Conservation (phyloP, 37 sponge, comb jelly and placozoan genomes). For the Cliona cf. orientalis region DNA sequence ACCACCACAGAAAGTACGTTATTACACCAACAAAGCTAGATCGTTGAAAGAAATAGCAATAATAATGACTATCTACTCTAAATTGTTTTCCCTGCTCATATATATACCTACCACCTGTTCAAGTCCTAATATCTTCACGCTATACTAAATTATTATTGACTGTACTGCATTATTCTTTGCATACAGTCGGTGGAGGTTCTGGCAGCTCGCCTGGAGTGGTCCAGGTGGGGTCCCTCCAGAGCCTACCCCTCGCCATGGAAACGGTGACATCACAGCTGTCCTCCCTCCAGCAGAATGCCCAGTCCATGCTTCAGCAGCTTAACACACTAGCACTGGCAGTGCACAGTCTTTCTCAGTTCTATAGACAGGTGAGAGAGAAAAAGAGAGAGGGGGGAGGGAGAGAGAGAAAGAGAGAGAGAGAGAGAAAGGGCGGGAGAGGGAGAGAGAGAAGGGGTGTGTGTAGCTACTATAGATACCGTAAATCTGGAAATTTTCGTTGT, state of each 20-base stretch:
- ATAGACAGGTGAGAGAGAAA: background rate
- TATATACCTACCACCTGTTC: too few species aligned
- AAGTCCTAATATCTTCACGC: too few species aligned
- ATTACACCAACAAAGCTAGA: too few species aligned
- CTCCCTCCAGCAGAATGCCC: background rate
- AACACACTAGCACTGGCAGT: conserved; percentile 10
- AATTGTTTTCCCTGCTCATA: too few species aligned
- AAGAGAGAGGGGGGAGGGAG: conserved; percentile 5
- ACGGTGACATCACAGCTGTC: conserved; percentile 9
- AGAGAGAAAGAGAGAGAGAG: background rate
- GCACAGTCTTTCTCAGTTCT: too few species aligned
- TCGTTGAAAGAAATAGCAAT: too few species aligned
- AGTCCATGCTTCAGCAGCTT: conserved; percentile 34
- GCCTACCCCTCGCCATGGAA: background rate
- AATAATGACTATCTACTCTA: too few species aligned
- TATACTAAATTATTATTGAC: too few species aligned
- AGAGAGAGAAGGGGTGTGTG: background rate
- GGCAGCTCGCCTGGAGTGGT: background rate
- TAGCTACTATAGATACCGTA: background rate
- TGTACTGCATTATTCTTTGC: too few species aligned
- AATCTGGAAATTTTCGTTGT: background rate
- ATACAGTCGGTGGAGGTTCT: too few species aligned
- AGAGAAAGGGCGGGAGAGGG: background rate
- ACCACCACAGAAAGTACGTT: too few species aligned
- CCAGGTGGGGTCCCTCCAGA: background rate